phyloP scores from a whole-genome alignment of 2,113 vertebrate species.

The Bostrychus sinensis region DNA sequence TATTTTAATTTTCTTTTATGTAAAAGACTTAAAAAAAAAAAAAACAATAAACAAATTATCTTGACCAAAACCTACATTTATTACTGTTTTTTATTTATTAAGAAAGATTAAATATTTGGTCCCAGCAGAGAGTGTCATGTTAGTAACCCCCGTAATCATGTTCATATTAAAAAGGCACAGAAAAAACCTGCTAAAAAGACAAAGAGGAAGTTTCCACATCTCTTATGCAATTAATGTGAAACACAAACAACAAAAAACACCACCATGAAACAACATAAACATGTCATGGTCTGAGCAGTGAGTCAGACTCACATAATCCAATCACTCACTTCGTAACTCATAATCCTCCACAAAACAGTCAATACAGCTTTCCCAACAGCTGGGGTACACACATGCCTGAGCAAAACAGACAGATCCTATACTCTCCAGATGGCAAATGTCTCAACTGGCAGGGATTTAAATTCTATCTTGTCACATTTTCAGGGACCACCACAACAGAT shows the following conservation, averaged over 20 bases:
- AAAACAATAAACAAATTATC: too few relatives aligned
- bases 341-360: conserved; percentile 57
- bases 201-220: not conserved
- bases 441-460: not conserved
- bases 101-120: too few relatives aligned
- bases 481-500: conserved; percentile 4
- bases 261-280: conserved; percentile 1
- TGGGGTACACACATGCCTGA: conserved; percentile 23
- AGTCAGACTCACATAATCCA: conserved; percentile 37
- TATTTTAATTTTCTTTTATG: too few relatives aligned
- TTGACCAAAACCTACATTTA: too few relatives aligned
- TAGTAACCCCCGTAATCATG: not conserved
- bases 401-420: conserved; percentile 13
- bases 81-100: conserved; percentile 8
- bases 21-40: too few relatives aligned
- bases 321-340: conserved; percentile 40
- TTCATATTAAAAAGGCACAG: conserved; percentile 57
- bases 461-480: conserved; percentile 9
- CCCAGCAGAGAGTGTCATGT: conserved; percentile 36
- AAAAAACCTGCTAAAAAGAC: conserved; percentile 9
- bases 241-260: not conserved
- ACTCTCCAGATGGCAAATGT: not conserved
- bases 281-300: not conserved
- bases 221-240: not conserved
- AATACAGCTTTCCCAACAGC: conserved; percentile 40